Evolutionary conservation across 2,113 vertebrate species (phyloP).

Genomic region (Cyrtonyx montezumae): DNA sequence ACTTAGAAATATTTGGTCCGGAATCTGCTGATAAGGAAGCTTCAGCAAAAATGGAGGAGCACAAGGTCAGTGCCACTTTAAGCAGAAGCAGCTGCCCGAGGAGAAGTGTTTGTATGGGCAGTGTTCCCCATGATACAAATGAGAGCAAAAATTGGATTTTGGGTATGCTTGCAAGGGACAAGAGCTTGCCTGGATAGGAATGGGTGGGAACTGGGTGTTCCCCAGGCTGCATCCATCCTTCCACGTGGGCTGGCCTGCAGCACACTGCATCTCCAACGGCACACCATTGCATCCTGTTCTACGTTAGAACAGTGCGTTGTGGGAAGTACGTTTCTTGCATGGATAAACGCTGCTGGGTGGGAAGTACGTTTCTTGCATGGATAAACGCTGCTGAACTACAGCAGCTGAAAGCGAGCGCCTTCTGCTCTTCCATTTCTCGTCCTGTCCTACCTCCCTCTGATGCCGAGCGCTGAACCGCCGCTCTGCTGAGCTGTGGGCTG

Average conservation of each 20-base stretch:
- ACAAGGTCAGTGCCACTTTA: neutral
- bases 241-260: neutral
- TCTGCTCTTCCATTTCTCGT: too few relatives aligned
- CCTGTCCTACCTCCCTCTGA: too few relatives aligned
- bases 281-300: neutral
- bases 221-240: neutral
- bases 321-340: too few relatives aligned
- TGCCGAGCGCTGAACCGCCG: too few relatives aligned
- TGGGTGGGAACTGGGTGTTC: neutral
- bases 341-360: too few relatives aligned
- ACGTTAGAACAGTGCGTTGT: too few relatives aligned
- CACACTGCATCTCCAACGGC: neutral
- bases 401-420: too few relatives aligned
- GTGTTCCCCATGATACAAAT: neutral
- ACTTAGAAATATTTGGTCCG: neutral
- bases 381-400: too few relatives aligned
- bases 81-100: neutral
- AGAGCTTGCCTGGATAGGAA: rapidly evolving
- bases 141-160: neutral
- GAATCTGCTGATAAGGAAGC: neutral
- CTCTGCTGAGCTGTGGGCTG: too few relatives aligned
- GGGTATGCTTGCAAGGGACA: neutral
- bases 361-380: too few relatives aligned
- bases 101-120: neutral
- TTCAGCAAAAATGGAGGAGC: neutral